Evolutionary conservation across 2,113 vertebrate species (phyloP).

Genomic region (Nycticorax nycticorax): DNA sequence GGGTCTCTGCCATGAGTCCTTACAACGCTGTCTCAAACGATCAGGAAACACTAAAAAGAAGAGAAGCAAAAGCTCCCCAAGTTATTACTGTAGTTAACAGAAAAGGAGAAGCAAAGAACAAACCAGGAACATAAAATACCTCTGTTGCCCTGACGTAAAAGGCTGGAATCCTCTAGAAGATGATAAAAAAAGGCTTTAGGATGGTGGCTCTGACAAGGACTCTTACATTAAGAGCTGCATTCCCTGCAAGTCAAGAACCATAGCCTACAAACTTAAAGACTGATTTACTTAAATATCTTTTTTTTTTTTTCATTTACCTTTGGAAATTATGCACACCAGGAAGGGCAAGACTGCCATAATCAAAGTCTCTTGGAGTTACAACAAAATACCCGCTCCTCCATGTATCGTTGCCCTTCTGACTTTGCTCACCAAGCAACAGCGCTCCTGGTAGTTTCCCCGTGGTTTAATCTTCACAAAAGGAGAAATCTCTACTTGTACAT

Average conservation of each 20-base stretch:
- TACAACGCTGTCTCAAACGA: neutral
- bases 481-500: neutral
- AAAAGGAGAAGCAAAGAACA: neutral
- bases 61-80: neutral
- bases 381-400: neutral
- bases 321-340: neutral
- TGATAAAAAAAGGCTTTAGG: neutral
- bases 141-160: neutral
- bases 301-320: neutral
- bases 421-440: neutral
- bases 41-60: too few relatives aligned
- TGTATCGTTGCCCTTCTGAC: accelerated
- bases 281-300: accelerated
- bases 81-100: neutral
- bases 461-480: too few relatives aligned
- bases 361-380: neutral
- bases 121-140: neutral
- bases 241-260: neutral
- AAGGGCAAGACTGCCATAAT: neutral
- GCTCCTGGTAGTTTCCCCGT: neutral
- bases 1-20: neutral
- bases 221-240: neutral
- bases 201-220: neutral
- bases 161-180: neutral
- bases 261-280: neutral